Evolutionary conservation across 2,113 vertebrate species (phyloP), one percentile per base, ranked within the genome.

Genomic region (Orcinus orca): DNA sequence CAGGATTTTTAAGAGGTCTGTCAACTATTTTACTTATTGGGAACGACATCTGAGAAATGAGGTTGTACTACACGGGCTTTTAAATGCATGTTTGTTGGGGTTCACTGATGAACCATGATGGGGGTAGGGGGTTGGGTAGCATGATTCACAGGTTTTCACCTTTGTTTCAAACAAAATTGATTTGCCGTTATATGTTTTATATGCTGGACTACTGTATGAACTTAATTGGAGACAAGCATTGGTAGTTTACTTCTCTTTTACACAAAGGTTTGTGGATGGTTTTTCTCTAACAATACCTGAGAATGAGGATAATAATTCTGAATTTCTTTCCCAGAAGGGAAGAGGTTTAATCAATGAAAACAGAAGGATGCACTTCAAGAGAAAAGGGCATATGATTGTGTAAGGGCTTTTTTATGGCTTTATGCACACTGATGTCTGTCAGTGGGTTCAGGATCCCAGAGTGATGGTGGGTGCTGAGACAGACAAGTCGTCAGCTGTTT

Each of bases 231-330:
- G 80, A 25, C 33, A 53, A 62, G 15, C 26, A 8, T 41, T 91
- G 38, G 0, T 84, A 41, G 81, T 91, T 60, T 88, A 36, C 25
- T 85, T 90, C 29, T 25, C 12, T 83, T 81, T 96, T 26, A 25
- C 3, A 63, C 20, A 50, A 73, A 62, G 0, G 0, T 41, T 76
- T 63, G 12, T 93, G 36, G 31, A 33, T 55, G 10, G 23, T 25
- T 89, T 87, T 89, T 58, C 63, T 50, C 38, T 84, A 25, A 86
- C 26, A 55, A 15, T 89, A 89, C 21, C 26, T 68, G 29, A 81
- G 92, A 68, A 44, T 77, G 6, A 81, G 29, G 62, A 33, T 10
- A 33, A 53, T 60, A 90, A 74, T 70, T 93, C 7, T 68, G 26
- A 33, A 68, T 85, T 38, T 15, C 1, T 91, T 84, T 76, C 71